Conservation (phyloP, 2,797 vertebrate genomes). For the Clarias fuscus region DNA sequence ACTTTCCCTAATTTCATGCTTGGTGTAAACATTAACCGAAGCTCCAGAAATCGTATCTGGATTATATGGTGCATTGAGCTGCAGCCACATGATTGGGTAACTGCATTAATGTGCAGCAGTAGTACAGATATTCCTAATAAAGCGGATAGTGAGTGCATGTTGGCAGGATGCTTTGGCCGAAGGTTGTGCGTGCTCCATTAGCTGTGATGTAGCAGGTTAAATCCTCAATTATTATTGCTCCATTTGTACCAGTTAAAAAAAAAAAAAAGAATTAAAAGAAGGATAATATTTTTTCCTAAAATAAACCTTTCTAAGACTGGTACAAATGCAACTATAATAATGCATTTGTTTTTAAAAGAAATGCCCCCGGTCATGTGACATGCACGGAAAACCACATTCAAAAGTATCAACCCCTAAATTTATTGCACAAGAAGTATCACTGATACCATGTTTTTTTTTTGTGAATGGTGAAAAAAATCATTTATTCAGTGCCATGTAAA, state of each 20-base stretch:
- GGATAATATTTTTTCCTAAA: too few species aligned
- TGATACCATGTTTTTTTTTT: neutral
- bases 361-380: neutral
- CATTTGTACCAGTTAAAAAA: neutral
- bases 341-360: neutral
- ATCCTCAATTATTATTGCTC: neutral
- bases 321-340: too few species aligned
- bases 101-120: too few species aligned
- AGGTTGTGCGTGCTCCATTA: neutral
- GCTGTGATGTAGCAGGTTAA: neutral
- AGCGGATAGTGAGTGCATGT: neutral
- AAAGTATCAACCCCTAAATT: neutral
- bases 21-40: neutral
- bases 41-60: neutral
- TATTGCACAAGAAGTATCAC: conserved; percentile 32
- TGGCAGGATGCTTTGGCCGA: neutral
- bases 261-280: too few species aligned
- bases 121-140: neutral
- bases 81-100: neutral
- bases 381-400: neutral
- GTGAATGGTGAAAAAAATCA: conserved; percentile 65
- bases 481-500: conserved; percentile 90
- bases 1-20: neutral
- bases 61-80: neutral
- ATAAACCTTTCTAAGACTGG: too few species aligned